Base-by-base conservation (phyloP, 1,140 invertebrate genomes). In the Piezodorus guildinii region DNA sequence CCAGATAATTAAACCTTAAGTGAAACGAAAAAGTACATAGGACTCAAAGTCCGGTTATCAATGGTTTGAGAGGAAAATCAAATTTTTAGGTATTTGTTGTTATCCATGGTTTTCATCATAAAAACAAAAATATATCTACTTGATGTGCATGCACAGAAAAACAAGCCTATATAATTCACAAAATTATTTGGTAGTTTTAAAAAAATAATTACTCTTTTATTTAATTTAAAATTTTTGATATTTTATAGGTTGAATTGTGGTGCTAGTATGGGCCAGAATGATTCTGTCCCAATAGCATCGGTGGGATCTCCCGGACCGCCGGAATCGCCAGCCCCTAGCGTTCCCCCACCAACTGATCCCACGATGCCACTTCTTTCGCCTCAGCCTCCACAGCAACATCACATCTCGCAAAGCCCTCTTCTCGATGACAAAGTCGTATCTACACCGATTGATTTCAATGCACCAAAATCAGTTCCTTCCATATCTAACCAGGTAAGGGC, bases 261-360 rank as follows among this genome's bases (percentile, higher is more conserved):
- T 23, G 23, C 63, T n/a, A 60, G 56, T 49, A 56, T 44, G 30
- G 54, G 62, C 51, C 66, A 65, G 44, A 76, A 75, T 63, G 79
- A 81, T 71, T 83, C 81, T 58, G 69, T 84, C 63, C 81, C 82
- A 15, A 80, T 84, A 60, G 80, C 83, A 56, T 84, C 82, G 14
- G 83, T 85, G 16, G 86, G 84, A 19, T 89, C 87, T 44, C 86
- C 87, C 6, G 79, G 79, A 66, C 84, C 84, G n/a, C 86, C 83
- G 23, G 88, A 87, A 8, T 90, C 88, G 8, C 87, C 87, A 15
- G 77, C 76, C 46, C 85, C 87, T 70, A 84, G 85, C 0, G 86
- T 85, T n/a, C 83, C 86, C 61, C 83, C 84, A 58, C 82, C 66
- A 74, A 81, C 70, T 14, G 88, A 90, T 70, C 83, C 86, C 64